These are phyloP conservation scores for Orthonevra nobilis DNA, from an alignment of 2,888 invertebrate genomes.

Conservation along the genomic window DNA sequence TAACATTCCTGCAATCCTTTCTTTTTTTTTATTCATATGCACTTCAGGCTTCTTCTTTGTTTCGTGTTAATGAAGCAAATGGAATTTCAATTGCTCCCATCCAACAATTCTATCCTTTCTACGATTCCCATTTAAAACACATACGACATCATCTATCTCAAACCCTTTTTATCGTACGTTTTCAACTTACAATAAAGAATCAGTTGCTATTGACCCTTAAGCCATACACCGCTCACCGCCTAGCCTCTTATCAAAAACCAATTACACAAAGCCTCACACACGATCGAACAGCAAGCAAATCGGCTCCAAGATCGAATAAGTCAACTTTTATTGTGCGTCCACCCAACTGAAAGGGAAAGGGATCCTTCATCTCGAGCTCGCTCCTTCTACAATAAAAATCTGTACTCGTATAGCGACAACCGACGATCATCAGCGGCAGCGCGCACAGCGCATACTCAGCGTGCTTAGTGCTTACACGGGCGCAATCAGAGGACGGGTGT, in stretches of 20 bases:
- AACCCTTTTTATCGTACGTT: too few relatives aligned
- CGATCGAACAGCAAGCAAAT: constrained; percentile 34
- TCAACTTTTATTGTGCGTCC: constrained; percentile 50
- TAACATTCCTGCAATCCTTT: too few relatives aligned
- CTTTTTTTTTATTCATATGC: too few relatives aligned
- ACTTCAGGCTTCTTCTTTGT: too few relatives aligned
- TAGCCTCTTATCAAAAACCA: constrained; percentile 40
- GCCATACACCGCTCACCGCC: constrained; percentile 13
- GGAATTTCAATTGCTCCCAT: too few relatives aligned
- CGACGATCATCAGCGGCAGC: not conserved
- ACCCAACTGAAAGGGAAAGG: constrained; percentile 63
- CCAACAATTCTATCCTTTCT: too few relatives aligned
- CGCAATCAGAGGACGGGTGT: constrained; percentile 68
- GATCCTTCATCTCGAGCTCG: constrained; percentile 27
- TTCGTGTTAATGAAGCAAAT: too few relatives aligned
- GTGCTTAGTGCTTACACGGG: constrained; percentile 30
- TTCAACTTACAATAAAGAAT: constrained; percentile 1
- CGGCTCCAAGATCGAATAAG: constrained; percentile 53
- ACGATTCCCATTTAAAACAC: not conserved
- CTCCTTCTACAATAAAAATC: too few relatives aligned
- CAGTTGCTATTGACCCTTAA: constrained; percentile 38
- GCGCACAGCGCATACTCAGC: not conserved
- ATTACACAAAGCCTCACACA: constrained; percentile 52
- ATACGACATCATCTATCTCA: too few relatives aligned
- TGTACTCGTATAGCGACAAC: too few relatives aligned